Conservation (phyloP, 2,113 vertebrate genomes). For the Hyperoodon ampullatus region DNA sequence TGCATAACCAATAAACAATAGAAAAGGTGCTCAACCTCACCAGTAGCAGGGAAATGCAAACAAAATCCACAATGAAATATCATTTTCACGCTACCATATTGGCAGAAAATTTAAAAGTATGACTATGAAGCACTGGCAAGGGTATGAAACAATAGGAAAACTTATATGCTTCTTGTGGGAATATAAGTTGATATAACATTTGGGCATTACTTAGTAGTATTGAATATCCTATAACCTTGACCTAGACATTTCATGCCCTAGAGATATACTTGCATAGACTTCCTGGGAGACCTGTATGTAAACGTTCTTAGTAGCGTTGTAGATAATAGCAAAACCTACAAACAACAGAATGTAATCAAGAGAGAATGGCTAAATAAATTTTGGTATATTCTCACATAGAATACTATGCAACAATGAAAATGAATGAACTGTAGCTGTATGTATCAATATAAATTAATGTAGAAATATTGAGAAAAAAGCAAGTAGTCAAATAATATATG, state of each 20-base stretch:
- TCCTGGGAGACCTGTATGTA: not conserved
- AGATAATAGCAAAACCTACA: constrained; percentile 11
- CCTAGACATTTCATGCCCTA: not conserved
- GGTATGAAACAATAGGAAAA: not conserved
- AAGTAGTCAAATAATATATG: not conserved
- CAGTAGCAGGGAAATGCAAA: not conserved
- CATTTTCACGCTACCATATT: not conserved
- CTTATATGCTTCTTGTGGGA: not conserved
- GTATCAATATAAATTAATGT: not conserved
- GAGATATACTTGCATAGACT: not conserved
- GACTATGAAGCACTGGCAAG: not conserved
- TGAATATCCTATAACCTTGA: not conserved
- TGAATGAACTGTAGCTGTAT: not conserved
- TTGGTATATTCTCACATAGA: not conserved
- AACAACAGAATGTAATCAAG: not conserved
- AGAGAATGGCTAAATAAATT: not conserved
- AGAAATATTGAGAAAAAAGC: not conserved
- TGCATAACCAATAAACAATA: not conserved
- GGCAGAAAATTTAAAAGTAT: not conserved
- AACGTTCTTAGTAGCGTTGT: not conserved
- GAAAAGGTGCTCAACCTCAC: not conserved
- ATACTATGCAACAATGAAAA: not conserved
- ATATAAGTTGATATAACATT: not conserved
- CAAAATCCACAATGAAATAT: not conserved
- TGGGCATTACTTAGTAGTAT: not conserved